A percentile compares a stretch with the other conserved stretches of the same genome.
phyloP scores from a whole-genome alignment of 1,140 invertebrate species.

The Babylonia areolata region DNA sequence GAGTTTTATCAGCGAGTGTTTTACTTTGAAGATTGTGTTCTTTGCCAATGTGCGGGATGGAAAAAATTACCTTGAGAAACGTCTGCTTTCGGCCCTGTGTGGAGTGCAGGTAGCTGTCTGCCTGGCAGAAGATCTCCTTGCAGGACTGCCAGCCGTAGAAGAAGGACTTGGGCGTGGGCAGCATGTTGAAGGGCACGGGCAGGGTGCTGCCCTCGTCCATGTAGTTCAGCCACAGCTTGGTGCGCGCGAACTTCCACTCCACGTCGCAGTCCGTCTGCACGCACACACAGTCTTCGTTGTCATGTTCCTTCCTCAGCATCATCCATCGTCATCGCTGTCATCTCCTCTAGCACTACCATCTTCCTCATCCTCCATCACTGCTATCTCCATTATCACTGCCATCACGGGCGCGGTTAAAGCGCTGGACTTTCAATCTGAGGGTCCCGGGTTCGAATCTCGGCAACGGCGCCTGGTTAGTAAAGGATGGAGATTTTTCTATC shows the following conservation, averaged over 20 bases:
- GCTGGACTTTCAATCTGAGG: too few relatives aligned
- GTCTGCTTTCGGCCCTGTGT: slow-evolving; percentile 66
- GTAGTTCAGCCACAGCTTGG: slow-evolving; percentile 94
- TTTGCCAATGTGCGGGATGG: too few relatives aligned
- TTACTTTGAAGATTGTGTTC: too few relatives aligned
- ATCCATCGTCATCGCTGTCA: background rate
- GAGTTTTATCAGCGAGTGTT: too few relatives aligned
- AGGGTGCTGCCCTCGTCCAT: slow-evolving; percentile 93
- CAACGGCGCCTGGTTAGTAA: too few relatives aligned
- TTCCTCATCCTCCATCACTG: too few relatives aligned
- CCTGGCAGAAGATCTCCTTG: slow-evolving; percentile 51
- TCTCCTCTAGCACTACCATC: too few relatives aligned
- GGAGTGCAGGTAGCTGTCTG: slow-evolving; percentile 37
- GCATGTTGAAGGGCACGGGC: slow-evolving; percentile 92
- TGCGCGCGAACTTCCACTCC: slow-evolving; percentile 96
- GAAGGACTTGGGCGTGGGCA: slow-evolving; percentile 87
- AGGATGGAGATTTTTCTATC: too few relatives aligned
- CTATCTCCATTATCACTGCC: too few relatives aligned
- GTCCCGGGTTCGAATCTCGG: too few relatives aligned
- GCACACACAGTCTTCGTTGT: background rate
- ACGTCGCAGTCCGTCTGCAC: slow-evolving; percentile 88
- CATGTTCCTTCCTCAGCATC: too few relatives aligned
- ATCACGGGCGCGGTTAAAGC: too few relatives aligned
- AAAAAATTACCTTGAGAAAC: slow-evolving; percentile 71
- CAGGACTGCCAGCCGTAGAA: slow-evolving; percentile 63